Percentiles rank a stretch among this genome's conserved stretches.
Evolutionary conservation across 1,140 invertebrate genomes (phyloP).

Genomic region (Drosophila virilis): DNA sequence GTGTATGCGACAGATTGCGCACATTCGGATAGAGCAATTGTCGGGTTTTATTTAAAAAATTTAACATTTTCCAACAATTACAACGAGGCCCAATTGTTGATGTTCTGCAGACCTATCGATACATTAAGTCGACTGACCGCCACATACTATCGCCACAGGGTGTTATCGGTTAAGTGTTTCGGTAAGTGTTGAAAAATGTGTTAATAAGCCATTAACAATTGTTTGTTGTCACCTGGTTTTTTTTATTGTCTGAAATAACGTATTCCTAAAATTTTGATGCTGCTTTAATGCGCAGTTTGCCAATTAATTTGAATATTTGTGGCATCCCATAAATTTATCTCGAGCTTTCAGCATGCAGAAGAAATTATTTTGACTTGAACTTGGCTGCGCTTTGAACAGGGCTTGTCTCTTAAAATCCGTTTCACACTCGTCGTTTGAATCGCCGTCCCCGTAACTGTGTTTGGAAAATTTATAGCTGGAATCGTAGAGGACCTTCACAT

Average conservation of each 20-base stretch:
- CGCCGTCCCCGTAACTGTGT: background rate
- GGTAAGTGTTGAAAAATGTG: background rate
- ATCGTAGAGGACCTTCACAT: conserved; percentile 37
- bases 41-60: conserved; percentile 74
- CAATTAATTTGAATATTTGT: background rate
- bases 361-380: conserved; percentile 16
- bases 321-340: background rate
- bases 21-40: conserved; percentile 56
- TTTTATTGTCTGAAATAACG: conserved; percentile 5
- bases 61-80: conserved; percentile 67
- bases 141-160: conserved; percentile 1
- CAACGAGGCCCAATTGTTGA: conserved; percentile 27
- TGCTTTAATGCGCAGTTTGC: background rate
- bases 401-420: background rate
- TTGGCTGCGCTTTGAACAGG: background rate
- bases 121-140: conserved; percentile 8
- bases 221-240: background rate
- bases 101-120: conserved; percentile 26
- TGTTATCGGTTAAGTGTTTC: too few species aligned
- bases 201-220: background rate
- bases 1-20: conserved; percentile 47
- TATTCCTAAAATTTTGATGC: conserved; percentile 1
- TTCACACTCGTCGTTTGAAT: background rate
- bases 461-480: conserved; percentile 31
- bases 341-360: conserved; percentile 9